phyloP scores from a whole-genome alignment of 2,113 vertebrate species.

The Thalassoma bifasciatum region DNA sequence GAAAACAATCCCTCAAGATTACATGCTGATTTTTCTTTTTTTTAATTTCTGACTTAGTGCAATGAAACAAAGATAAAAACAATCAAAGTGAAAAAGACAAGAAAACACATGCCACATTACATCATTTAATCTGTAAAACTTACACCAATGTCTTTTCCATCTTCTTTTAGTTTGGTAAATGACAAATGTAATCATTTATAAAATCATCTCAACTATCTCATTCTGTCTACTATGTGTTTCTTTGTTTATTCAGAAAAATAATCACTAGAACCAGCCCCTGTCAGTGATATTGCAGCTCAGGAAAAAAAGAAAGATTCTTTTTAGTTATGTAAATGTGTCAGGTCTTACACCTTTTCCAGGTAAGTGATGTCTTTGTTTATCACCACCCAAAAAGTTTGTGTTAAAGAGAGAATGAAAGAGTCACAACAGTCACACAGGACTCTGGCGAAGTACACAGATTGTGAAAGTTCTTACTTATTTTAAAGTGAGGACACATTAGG shows the following conservation, averaged over 20 bases:
- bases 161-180: too few relatives aligned
- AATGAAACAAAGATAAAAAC: neutral
- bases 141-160: too few relatives aligned
- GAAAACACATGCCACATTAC: too few relatives aligned
- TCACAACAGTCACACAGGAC: neutral
- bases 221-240: too few relatives aligned
- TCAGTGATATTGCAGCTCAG: neutral
- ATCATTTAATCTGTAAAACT: too few relatives aligned
- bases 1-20: too few relatives aligned
- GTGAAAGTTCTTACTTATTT: slow-evolving; percentile 30
- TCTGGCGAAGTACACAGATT: slow-evolving; percentile 7
- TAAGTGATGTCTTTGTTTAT: neutral
- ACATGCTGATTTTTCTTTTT: neutral
- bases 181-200: too few relatives aligned
- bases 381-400: neutral
- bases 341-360: slow-evolving; percentile 4
- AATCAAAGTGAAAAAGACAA: too few relatives aligned
- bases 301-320: neutral
- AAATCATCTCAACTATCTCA: too few relatives aligned
- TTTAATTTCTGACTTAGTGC: neutral
- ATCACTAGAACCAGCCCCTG: too few relatives aligned
- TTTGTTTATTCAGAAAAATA: too few relatives aligned
- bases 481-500: slow-evolving; percentile 34
- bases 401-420: neutral
- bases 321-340: neutral